Evolutionary conservation across 2,797 vertebrate species (phyloP).

Genomic region (Iguana delicatissima): DNA sequence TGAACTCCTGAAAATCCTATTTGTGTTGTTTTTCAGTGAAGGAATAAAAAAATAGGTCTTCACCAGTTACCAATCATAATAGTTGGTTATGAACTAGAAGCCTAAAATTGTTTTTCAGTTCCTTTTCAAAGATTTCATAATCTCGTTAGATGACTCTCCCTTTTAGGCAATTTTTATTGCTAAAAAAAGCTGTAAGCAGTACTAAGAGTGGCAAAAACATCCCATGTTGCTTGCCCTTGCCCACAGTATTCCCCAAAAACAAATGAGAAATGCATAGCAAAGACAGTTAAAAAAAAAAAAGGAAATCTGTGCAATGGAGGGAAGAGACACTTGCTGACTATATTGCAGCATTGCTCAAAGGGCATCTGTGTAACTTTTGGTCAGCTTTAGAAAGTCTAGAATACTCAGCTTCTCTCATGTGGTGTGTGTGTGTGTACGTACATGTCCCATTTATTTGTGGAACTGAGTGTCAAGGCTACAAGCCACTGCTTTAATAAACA

Average conservation of each 20-base stretch:
- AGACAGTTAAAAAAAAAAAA: not conserved
- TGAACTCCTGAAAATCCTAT: conserved; percentile 42
- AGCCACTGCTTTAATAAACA: not conserved
- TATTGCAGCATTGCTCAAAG: not conserved
- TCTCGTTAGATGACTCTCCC: not conserved
- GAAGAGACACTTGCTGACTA: not conserved
- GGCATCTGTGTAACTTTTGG: not conserved
- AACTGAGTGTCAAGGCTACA: not conserved
- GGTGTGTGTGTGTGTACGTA: no score
- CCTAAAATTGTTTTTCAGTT: not conserved
- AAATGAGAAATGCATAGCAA: not conserved
- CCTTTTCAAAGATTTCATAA: conserved; percentile 15
- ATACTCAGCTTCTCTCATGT: not conserved
- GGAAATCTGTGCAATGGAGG: no score
- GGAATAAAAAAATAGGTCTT: conserved; percentile 9
- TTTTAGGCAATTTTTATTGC: not conserved
- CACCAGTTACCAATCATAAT: not conserved
- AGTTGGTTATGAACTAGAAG: not conserved
- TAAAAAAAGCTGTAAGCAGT: not conserved
- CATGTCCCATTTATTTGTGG: not conserved
- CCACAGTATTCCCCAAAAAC: not conserved
- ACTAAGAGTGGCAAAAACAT: not conserved
- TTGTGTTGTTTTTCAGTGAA: conserved; percentile 15
- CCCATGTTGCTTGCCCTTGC: not conserved
- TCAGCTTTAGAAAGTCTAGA: not conserved